Evolutionary conservation across 1,140 invertebrate species (phyloP), one percentile per base, ranked within the genome.

Genomic region (Physella acuta): DNA sequence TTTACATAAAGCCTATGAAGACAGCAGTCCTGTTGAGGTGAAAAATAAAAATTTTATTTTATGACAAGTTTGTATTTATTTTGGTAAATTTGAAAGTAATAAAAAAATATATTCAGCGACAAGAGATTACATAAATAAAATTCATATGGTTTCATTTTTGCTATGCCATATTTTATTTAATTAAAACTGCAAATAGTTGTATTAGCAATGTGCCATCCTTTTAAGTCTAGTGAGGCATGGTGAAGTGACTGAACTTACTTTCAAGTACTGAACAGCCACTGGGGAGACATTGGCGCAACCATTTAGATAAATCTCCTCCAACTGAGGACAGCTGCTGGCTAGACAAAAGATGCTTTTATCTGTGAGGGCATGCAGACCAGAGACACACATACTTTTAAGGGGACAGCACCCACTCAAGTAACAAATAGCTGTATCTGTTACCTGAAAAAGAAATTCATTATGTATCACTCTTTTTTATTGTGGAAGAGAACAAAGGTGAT

Each of bases 301-400:
- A 76, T 78, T 82, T 11, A 84, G 53, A 64, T 84, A 81, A 20
- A 84, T 78, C 58, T 82, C 80, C 34, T 82, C 74, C 30, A 84
- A 62, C 30, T 78, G 68, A 16, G 75, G 79, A 60, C 80, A 81
- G 62, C 75, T 79, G 64, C 81, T 82, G 33, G 82, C 81, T 33
- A 84, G 73, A 36, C 76, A 73, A 63, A 82, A 82, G n/a, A 84
- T 79, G 52, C 76, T 77, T 61, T 78, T 78, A 68, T 84, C 81
- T 8, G 82, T 84, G 5, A 84, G 63, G 30, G 74, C 75, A 65
- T 75, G 69, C 20, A 80, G 71, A 11, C 82, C 82, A 8, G 82
- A 80, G 34, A 84, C 61, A 5, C 79, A 75, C 55, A 82, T 36
- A 30, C 62, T 70, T 17, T 69, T 58, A 3, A 84, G 70, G 11